Evolutionary conservation across 1,140 invertebrate species (phyloP).

Genomic region (Tetragnatha versicolor): DNA sequence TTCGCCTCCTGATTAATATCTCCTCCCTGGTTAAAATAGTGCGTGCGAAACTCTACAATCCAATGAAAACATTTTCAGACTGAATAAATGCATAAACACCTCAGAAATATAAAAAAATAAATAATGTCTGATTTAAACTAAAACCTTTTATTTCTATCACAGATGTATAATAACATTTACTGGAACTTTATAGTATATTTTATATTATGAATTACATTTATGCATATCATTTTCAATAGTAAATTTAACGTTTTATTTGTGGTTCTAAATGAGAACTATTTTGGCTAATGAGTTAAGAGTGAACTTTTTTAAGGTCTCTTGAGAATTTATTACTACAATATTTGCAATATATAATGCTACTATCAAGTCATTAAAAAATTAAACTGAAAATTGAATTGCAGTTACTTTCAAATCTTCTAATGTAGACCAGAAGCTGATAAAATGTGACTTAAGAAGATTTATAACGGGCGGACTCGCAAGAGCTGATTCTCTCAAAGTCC

Average conservation of each 20-base stretch:
- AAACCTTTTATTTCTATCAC: no score
- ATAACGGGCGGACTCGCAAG: constrained; percentile 52
- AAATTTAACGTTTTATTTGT: background rate
- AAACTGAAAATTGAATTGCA: background rate
- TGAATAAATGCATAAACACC: no score
- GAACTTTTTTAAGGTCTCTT: background rate
- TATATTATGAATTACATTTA: no score
- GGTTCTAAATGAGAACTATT: background rate
- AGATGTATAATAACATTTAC: no score
- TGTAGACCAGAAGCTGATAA: constrained; percentile 43
- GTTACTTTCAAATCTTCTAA: constrained; percentile 38
- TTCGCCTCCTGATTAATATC: no score
- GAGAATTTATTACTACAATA: background rate
- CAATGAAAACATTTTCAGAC: no score
- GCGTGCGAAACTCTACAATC: no score
- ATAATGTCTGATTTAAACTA: no score
- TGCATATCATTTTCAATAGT: background rate
- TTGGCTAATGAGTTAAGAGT: background rate
- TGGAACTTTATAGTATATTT: no score
- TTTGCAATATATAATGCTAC: background rate
- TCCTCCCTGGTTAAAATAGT: no score
- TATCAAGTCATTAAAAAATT: background rate
- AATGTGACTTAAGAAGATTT: constrained; percentile 23
- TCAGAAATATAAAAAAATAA: no score
- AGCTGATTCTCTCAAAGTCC: constrained; percentile 52